Base-by-base conservation (phyloP, 2,888 invertebrate genomes). In the Asteroscopus sphinx region DNA sequence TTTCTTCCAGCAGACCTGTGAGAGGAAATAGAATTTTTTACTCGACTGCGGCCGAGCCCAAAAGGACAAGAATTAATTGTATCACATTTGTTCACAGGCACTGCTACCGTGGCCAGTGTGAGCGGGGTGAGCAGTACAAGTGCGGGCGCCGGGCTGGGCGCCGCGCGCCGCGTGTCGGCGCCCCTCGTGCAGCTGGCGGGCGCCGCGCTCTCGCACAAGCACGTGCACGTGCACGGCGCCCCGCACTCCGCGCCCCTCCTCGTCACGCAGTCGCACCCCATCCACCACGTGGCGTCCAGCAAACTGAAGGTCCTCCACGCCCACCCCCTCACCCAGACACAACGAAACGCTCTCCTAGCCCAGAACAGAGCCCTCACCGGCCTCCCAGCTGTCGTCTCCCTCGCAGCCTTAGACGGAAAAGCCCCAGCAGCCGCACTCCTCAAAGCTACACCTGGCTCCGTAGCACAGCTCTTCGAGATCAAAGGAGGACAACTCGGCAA, bases 391-490 rank as follows among this genome's bases (percentile, higher is more conserved):
- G 92, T 92, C 0, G 91, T 92, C 3, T 90, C 92, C 0, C 73
- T 93, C 0, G 88, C 91, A 0, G 80, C 91, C 1, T 75, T 91
- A 0, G 87, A 83, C n/a, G 88, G 86, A 9, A 88, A 86, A 73
- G 47, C 85, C 44, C 44, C 80, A 30, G 49, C 55, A 6, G 83
- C 88, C 6, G 83, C 88, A 2, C 70, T 90, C 15, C 68, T 92
- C 1, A 92, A 92, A 51, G 83, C 90, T 2, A 77, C 87, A 0
- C 86, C 88, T 11, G 89, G 88, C 28, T 82, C 88, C 1, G 87
- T 92, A 13, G 84, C 93, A 28, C 93, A 93, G 65, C 85, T 90
- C 68, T 91, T 92, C 76, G 93, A 93, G 68, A 89, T 93, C 68
- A 92, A 92, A 65, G 80, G 88, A 62, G 90, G 89, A 0, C 90